A percentile compares a stretch with the other conserved stretches of the same genome.
Conservation (phyloP, 2,797 vertebrate genomes). For the Lateolabrax maculatus region DNA sequence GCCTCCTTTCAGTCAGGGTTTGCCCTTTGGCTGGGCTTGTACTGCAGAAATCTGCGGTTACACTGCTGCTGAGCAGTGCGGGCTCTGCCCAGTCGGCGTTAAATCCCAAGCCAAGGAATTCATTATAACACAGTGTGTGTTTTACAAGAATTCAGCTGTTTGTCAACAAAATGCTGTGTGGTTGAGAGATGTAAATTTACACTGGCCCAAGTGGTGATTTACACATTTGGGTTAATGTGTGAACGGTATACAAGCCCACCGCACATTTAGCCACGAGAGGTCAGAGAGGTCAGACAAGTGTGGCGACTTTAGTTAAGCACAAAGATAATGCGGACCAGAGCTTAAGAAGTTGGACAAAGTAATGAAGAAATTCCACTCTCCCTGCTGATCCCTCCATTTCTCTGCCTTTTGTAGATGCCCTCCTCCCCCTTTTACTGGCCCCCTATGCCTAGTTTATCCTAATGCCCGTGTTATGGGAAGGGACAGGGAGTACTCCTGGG, state of each 20-base stretch:
- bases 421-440: slow-evolving; percentile 52
- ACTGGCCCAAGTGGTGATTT: slow-evolving; percentile 49
- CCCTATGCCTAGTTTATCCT: slow-evolving; percentile 59
- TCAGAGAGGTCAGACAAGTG: slow-evolving; percentile 29
- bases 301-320: slow-evolving; percentile 14
- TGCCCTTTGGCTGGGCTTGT: slow-evolving; percentile 33
- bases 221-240: slow-evolving; percentile 52
- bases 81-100: slow-evolving; percentile 49
- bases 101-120: slow-evolving; percentile 61
- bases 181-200: slow-evolving; percentile 53
- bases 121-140: slow-evolving; percentile 62
- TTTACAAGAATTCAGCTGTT: slow-evolving; percentile 67
- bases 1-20: slow-evolving; percentile 15
- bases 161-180: slow-evolving; percentile 65
- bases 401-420: slow-evolving; percentile 61
- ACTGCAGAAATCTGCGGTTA: slow-evolving; percentile 53
- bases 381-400: slow-evolving; percentile 54
- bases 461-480: slow-evolving; percentile 71
- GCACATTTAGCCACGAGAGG: slow-evolving; percentile 20
- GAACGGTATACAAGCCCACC: slow-evolving; percentile 43
- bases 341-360: slow-evolving; percentile 65
- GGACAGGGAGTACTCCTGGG: slow-evolving; percentile 60
- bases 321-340: slow-evolving; percentile 49
- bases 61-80: slow-evolving; percentile 53
- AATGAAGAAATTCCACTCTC: slow-evolving; percentile 76